A percentile compares a stretch with the other conserved stretches of the same genome.
phyloP scores from a whole-genome alignment of 2,113 vertebrate genomes.

The Proteles cristata region DNA sequence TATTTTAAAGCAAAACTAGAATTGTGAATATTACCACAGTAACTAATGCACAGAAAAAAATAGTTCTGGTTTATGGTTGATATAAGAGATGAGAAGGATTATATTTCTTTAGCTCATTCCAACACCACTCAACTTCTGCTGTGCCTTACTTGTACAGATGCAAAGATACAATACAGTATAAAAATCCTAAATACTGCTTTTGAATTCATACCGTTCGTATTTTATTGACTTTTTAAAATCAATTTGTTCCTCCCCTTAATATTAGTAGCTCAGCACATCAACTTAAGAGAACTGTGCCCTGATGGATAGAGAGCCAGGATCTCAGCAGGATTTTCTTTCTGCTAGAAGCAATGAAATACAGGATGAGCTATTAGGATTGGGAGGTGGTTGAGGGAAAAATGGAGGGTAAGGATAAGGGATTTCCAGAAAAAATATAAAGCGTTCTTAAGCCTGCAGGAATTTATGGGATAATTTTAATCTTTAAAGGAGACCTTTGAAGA shows the following conservation, averaged over 20 bases:
- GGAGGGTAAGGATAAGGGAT: not conserved
- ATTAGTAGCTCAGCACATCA: conserved; percentile 43
- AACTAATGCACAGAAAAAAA: not conserved
- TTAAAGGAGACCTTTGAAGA: conserved; percentile 81
- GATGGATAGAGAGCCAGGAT: conserved; percentile 25
- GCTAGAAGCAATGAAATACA: not conserved
- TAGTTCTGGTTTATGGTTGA: not conserved
- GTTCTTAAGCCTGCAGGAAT: conserved; percentile 57
- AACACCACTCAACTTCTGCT: not conserved
- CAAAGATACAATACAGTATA: not conserved
- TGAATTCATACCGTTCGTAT: not conserved
- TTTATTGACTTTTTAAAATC: conserved; percentile 57
- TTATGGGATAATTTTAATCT: conserved; percentile 64
- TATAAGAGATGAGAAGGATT: not conserved
- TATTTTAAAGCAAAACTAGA: conserved; percentile 47
- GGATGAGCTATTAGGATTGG: not conserved
- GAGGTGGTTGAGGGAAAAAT: not conserved
- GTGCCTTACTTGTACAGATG: not conserved
- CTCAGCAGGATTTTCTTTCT: conserved; percentile 32
- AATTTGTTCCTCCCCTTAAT: conserved; percentile 50
- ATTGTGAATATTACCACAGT: not conserved
- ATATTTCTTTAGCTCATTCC: not conserved
- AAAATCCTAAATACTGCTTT: conserved; percentile 33
- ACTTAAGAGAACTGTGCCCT: conserved; percentile 32
- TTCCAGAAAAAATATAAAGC: conserved; percentile 34